A percentile compares a stretch with the other conserved stretches of the same genome.
phyloP scores from a whole-genome alignment of 1,140 invertebrate species.

The Octopus sinensis region DNA sequence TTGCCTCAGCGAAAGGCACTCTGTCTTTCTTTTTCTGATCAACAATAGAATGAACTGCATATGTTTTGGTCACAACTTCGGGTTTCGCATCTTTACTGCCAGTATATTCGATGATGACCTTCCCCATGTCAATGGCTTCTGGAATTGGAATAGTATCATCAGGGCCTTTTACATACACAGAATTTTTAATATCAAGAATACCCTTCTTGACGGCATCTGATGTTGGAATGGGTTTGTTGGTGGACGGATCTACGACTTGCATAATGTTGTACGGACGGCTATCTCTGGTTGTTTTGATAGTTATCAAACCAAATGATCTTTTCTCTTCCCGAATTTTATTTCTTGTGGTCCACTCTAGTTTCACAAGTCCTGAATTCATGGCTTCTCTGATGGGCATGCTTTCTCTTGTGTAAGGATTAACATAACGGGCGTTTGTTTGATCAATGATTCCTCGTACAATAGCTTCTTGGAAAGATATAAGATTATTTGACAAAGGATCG shows the following conservation, averaged over 20 bases:
- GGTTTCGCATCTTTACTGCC: constrained; percentile 26
- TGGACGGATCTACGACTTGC: constrained; percentile 41
- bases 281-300: constrained; percentile 48
- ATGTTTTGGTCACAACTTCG: constrained; percentile 47
- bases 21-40: constrained; percentile 45
- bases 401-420: constrained; percentile 36
- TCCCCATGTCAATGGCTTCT: constrained; percentile 51
- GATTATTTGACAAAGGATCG: constrained; percentile 38
- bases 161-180: constrained; percentile 40
- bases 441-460: constrained; percentile 48
- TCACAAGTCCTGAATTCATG: constrained; percentile 59
- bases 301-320: constrained; percentile 52
- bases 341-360: constrained; percentile 50
- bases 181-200: constrained; percentile 38
- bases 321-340: constrained; percentile 45
- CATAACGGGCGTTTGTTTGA: constrained; percentile 34
- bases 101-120: constrained; percentile 47
- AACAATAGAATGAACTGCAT: constrained; percentile 51
- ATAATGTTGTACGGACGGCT: constrained; percentile 47
- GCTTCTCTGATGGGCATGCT: constrained; percentile 60
- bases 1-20: constrained; percentile 47
- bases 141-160: constrained; percentile 42
- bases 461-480: constrained; percentile 47
- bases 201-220: constrained; percentile 33
- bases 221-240: constrained; percentile 36